Evolutionary conservation across 2,113 vertebrate genomes (phyloP).

Genomic region (Typhlomys cinereus): DNA sequence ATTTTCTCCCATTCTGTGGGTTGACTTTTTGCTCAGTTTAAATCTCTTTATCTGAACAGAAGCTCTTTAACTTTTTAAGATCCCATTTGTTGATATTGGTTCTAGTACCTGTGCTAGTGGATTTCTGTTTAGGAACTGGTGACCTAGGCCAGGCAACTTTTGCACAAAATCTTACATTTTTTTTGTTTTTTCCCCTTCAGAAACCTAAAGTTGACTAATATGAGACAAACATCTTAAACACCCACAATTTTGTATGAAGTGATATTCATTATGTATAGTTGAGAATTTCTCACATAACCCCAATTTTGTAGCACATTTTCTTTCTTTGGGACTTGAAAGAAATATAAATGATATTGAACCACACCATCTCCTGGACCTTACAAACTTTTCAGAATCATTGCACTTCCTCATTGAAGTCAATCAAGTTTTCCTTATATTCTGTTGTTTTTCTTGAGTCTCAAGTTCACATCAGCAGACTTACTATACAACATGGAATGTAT

Average conservation of each 20-base stretch:
- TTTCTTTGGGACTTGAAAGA: neutral
- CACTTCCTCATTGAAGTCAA: too few relatives aligned
- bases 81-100: too few relatives aligned
- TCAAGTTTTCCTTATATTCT: neutral
- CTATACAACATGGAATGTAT: neutral
- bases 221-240: neutral
- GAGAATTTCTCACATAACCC: neutral
- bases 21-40: too few relatives aligned
- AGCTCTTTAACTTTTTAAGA: too few relatives aligned
- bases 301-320: neutral
- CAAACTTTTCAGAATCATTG: neutral
- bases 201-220: neutral
- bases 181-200: neutral
- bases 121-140: too few relatives aligned
- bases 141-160: too few relatives aligned
- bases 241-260: neutral
- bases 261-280: neutral
- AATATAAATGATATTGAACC: neutral
- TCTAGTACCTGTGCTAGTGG: too few relatives aligned
- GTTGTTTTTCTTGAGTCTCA: neutral
- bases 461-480: neutral
- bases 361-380: neutral
- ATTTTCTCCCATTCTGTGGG: too few relatives aligned
- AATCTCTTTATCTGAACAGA: too few relatives aligned
- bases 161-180: neutral